These are phyloP conservation scores for Hippocampus guttulatus DNA, from an alignment of 2,113 vertebrate species.

Conservation along the genomic window DNA sequence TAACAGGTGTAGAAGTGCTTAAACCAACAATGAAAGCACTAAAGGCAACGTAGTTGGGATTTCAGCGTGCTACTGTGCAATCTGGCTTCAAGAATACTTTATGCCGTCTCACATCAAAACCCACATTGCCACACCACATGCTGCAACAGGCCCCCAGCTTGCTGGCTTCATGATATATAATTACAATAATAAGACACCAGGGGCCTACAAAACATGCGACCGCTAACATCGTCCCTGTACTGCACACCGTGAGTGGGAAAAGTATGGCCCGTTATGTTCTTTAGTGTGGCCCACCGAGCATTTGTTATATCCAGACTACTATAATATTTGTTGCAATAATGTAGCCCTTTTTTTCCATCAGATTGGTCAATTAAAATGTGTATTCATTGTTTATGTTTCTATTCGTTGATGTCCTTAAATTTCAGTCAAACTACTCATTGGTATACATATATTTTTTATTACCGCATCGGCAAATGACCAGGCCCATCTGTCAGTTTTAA, in stretches of 20 bases:
- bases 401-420: no score
- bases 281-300: neutral
- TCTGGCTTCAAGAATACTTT: neutral
- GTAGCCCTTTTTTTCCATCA: neutral
- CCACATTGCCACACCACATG: constrained; percentile 55
- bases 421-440: no score
- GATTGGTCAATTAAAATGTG: no score
- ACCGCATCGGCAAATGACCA: neutral
- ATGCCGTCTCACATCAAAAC: constrained; percentile 43
- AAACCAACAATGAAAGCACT: neutral
- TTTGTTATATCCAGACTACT: neutral
- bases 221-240: constrained; percentile 2
- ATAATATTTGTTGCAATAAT: neutral
- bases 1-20: constrained; percentile 12
- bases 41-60: neutral
- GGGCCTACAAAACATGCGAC: constrained; percentile 8
- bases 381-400: no score
- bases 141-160: constrained; percentile 56
- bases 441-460: neutral
- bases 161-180: constrained; percentile 67
- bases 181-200: constrained; percentile 61
- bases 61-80: constrained; percentile 1
- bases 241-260: neutral
- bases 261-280: neutral
- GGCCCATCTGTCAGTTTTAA: neutral